Evolutionary conservation across 2,888 invertebrate species (phyloP), one percentile per base, ranked within the genome.

Genomic region (Callyntrura sp.): DNA sequence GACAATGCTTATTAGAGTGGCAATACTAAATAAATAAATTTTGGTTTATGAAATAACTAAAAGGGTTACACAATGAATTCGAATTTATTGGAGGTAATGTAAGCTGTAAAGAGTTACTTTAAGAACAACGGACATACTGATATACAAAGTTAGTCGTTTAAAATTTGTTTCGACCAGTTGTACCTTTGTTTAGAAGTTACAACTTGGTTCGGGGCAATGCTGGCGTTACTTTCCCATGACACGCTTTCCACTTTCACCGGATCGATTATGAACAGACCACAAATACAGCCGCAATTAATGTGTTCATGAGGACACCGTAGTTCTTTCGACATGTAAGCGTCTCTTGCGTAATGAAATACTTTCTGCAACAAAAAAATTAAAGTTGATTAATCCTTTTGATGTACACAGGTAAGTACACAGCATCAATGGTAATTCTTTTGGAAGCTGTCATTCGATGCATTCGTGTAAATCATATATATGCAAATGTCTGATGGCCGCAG

Each of bases 221-320:
- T n/a, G 14, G 28, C 65, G 28, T 8, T 28, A 12, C 9, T 28
- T 0, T 65, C 12, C 0, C 28, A 8, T 20, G 28, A 23, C 4
- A n/a, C n/a, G n/a, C n/a, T 6, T 12, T 11, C 60, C 60, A 65
- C 3, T 8, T 68, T 68, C 35, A 68, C 14, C 14, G 65, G 14
- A 14, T 28, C 65, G 14, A 25, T 62, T 70, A 12, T 51, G 1
- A 73, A 23, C 35, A 87, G 9, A 48, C 87, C 87, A 73, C 87
- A 87, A 60, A 87, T 82, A 35, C 87, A 87, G 23, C 73, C 82
- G 73, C 87, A 87, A 8, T 6, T 17, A 11, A 35, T 55, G 55
- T 87, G 87, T 28, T 87, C 81, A 48, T 87, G 87, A 11, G 81
- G 87, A 51, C 87, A 70, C 0, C 51, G 25, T 14, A 57, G n/a